These are phyloP conservation scores for Pristionchus mayeri DNA, from an alignment of 2,888 invertebrate genomes.

Conservation along the genomic window DNA sequence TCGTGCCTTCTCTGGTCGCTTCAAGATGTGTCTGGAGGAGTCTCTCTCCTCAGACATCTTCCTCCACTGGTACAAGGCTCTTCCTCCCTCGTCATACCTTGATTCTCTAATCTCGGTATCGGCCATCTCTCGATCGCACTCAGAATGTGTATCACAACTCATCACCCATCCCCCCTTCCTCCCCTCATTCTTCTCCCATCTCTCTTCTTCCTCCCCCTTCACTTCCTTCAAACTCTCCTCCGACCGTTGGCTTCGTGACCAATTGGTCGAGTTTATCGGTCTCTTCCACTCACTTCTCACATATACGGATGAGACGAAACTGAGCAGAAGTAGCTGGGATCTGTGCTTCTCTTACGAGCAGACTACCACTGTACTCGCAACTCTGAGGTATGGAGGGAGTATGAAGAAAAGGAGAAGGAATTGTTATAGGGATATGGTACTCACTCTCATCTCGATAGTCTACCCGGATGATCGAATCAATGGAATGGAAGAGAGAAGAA, in stretches of 20 bases:
- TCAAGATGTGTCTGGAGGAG: not conserved
- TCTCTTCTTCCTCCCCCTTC: not conserved
- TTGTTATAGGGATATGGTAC: slow-evolving; percentile 16
- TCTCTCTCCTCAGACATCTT: not conserved
- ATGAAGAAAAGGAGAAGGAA: not conserved
- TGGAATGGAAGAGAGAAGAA: slow-evolving; percentile 39
- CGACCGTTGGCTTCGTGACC: not conserved
- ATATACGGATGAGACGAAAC: slow-evolving; percentile 16
- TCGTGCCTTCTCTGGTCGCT: not conserved
- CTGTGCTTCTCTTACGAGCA: slow-evolving; percentile 4
- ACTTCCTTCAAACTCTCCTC: not conserved
- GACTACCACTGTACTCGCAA: not conserved
- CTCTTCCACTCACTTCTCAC: slow-evolving; percentile 19
- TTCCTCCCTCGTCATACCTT: not conserved
- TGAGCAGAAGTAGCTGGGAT: not conserved
- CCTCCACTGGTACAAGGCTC: not conserved
- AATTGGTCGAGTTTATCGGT: slow-evolving; percentile 23
- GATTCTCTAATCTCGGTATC: not conserved
- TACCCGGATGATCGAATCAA: slow-evolving; percentile 22
- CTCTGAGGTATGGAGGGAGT: slow-evolving; percentile 18
- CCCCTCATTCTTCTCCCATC: slow-evolving; percentile 12
- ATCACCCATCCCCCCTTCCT: slow-evolving; percentile 6
- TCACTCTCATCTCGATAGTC: slow-evolving; percentile 16
- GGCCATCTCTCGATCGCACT: slow-evolving; percentile 11
- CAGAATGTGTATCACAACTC: not conserved